Evolutionary conservation across 2,888 invertebrate species (phyloP).

Genomic region (Brenthis ino): DNA sequence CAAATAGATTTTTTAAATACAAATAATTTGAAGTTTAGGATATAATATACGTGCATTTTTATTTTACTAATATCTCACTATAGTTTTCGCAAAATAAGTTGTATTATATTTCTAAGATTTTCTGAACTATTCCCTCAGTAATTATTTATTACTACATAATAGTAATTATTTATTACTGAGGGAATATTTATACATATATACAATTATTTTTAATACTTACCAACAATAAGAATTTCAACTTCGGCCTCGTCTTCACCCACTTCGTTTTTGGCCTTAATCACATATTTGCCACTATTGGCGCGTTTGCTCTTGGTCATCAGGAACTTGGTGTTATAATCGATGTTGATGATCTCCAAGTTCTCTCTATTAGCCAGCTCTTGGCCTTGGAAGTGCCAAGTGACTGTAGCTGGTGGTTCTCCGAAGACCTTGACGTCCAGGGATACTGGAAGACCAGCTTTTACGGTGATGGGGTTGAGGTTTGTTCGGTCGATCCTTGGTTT

Average conservation of each 20-base stretch:
- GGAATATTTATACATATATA: too few relatives aligned
- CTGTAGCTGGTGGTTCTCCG: conserved; percentile 96
- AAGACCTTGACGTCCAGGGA: conserved; percentile 93
- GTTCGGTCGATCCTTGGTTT: conserved; percentile 97
- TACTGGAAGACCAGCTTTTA: conserved; percentile 94
- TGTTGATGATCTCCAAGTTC: conserved; percentile 87
- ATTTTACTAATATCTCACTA: too few relatives aligned
- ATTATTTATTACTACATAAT: too few relatives aligned
- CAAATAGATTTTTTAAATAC: too few relatives aligned
- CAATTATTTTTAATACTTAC: conserved; percentile 51
- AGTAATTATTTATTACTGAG: too few relatives aligned
- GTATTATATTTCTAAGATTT: too few relatives aligned
- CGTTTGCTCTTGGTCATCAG: conserved; percentile 92
- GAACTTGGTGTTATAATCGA: conserved; percentile 96
- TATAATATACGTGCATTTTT: too few relatives aligned
- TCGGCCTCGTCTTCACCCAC: conserved; percentile 96
- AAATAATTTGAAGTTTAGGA: too few relatives aligned
- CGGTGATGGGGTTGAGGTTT: conserved; percentile 90
- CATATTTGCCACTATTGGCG: conserved; percentile 92
- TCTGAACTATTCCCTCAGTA: too few relatives aligned
- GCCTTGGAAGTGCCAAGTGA: conserved; percentile 93
- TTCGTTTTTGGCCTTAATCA: conserved; percentile 94
- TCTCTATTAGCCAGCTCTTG: conserved; percentile 83
- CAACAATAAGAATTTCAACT: conserved; percentile 92
- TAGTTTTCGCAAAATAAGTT: too few relatives aligned